phyloP scores from a whole-genome alignment of 2,888 invertebrate genomes.

The Biston stratarius region DNA sequence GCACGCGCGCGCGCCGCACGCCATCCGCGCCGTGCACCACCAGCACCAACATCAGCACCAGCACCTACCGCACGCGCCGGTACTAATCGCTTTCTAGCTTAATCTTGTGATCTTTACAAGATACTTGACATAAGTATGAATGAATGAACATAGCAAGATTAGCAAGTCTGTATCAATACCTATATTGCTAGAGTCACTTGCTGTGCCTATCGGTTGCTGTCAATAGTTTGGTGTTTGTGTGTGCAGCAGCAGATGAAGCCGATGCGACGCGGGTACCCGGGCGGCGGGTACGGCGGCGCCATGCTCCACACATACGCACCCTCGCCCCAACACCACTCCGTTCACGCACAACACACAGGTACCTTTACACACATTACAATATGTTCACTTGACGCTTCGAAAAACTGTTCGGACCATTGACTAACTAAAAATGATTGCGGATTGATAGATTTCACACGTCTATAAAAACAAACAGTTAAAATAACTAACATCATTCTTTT shows the following conservation, averaged over 20 bases:
- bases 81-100: conserved; percentile 42
- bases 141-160: too few relatives aligned
- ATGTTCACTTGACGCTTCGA: too few relatives aligned
- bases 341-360: conserved; percentile 48
- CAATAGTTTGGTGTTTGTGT: not conserved
- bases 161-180: too few relatives aligned
- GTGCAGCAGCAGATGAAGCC: conserved; percentile 71
- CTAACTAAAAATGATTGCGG: too few relatives aligned
- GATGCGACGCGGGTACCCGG: conserved; percentile 73
- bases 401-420: too few relatives aligned
- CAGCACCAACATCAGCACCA: conserved; percentile 76
- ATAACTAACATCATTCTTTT: too few relatives aligned
- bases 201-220: too few relatives aligned
- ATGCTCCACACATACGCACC: conserved; percentile 65
- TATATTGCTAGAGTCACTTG: too few relatives aligned
- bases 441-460: too few relatives aligned
- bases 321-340: conserved; percentile 49
- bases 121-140: too few relatives aligned
- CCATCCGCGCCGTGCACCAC: conserved; percentile 76
- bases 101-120: too few relatives aligned
- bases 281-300: conserved; percentile 68
- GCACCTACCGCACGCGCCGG: conserved; percentile 68
- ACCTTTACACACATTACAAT: not conserved
- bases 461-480: too few relatives aligned
- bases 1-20: conserved; percentile 72